Base-by-base conservation (phyloP, 2,797 vertebrate genomes). In the Pterois miles region DNA sequence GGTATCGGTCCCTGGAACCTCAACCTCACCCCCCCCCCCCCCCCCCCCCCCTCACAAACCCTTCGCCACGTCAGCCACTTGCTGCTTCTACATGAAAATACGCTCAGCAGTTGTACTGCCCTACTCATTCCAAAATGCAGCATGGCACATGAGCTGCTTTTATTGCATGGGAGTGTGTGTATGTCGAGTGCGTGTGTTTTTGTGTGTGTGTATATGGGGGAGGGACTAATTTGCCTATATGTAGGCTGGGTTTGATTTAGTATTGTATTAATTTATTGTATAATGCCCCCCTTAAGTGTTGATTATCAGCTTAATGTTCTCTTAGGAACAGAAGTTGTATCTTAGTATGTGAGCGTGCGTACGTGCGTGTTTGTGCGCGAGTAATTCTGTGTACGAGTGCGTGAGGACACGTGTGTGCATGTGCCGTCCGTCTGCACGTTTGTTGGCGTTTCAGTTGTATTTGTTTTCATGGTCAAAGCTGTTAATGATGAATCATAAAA, bases 121-220 rank as follows among this genome's bases (percentile, higher is more conserved):
- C 88, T 83, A 71, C 87, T 86, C 89, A 92, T 91, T 91, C 87
- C 85, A 87, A 88, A 91, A 89, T 81, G 92, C 93, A 93, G 93
- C 91, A 91, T 92, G 92, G 90, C 92, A 92, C 90, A 92, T 90
- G 63, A 74, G 89, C 90, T 93, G 91, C 90, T 92, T 89, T 90
- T 91, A 84, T 90, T 93, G 95, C 94, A 95, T 95, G 94, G 87
- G 90, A 88, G 89, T 92, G 92, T 81, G 85, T 85, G 81, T 82
- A 56, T 91, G 91, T 88, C 74, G 86, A 71, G 86, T 86, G 88
- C 81, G 86, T 72, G 78, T 77, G 88, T 85, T 82, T 76, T 87
- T 90, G 79, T 89, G 89, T 76, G 88, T 90, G 79, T 89, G 89
- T 85, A 74, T 86, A 82, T 8, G 52, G 81, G 82, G 84, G 84